Conservation (phyloP, 2,797 vertebrate genomes). For the Crax fasciolata region DNA sequence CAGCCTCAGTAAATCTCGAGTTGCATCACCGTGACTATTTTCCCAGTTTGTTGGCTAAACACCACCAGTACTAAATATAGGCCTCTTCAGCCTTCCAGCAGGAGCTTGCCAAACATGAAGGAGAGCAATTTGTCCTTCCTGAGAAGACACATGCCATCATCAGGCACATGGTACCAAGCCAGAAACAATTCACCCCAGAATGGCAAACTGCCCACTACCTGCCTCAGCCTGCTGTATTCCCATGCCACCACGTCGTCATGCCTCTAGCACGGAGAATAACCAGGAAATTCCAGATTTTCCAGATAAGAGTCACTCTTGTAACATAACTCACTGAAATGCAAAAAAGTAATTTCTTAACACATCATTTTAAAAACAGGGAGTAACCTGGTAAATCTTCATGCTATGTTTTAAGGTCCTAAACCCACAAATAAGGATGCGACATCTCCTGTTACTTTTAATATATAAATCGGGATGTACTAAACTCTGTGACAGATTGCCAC, state of each 20-base stretch:
- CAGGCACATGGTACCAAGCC: neutral
- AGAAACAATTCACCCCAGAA: neutral
- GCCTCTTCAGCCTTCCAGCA: neutral
- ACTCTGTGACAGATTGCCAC: constrained; percentile 4
- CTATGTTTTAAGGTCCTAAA: neutral
- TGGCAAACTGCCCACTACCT: neutral
- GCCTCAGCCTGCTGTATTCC: neutral
- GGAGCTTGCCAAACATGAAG: constrained; percentile 43
- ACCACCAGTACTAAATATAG: constrained; percentile 55
- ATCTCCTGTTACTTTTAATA: neutral
- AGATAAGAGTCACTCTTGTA: neutral
- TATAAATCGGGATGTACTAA: neutral
- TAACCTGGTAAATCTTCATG: neutral
- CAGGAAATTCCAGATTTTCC: neutral
- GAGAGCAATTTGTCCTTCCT: constrained; percentile 73
- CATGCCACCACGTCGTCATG: neutral
- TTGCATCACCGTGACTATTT: constrained; percentile 30
- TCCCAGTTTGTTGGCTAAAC: constrained; percentile 44
- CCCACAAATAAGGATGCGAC: neutral
- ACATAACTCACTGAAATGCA: neutral
- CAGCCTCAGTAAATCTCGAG: neutral
- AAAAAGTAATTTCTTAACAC: neutral
- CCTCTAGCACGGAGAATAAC: neutral
- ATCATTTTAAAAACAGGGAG: neutral
- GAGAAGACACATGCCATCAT: constrained; percentile 53